Evolutionary conservation across 1,140 invertebrate genomes (phyloP).

Genomic region (Phymastichus coffea): DNA sequence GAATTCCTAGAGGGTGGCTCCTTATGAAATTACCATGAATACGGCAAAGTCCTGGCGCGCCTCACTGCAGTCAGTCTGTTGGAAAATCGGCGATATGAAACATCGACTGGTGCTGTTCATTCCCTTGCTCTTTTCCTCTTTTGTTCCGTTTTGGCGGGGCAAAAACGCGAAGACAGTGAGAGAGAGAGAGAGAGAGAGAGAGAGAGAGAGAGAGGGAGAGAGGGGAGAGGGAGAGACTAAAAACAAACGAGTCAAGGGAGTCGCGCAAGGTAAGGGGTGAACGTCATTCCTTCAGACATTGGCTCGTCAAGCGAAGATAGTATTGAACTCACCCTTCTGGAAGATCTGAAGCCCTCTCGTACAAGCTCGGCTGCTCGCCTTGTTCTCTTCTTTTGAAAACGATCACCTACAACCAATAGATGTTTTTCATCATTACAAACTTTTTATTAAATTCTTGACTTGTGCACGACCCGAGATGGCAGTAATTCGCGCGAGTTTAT

Average conservation of each 20-base stretch:
- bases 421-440: background rate
- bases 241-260: constrained; percentile 22
- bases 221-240: too few species aligned
- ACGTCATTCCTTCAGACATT: constrained; percentile 29
- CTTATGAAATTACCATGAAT: constrained; percentile 52
- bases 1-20: constrained; percentile 34
- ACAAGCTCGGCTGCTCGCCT: background rate
- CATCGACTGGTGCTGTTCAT: constrained; percentile 35
- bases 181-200: too few species aligned
- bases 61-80: constrained; percentile 43
- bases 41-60: constrained; percentile 40
- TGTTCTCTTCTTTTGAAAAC: background rate
- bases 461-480: too few species aligned
- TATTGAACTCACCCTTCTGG: constrained; percentile 41
- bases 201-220: too few species aligned
- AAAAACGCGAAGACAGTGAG: background rate
- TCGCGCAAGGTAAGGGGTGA: background rate
- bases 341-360: constrained; percentile 33
- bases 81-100: constrained; percentile 57
- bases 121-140: constrained; percentile 15
- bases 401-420: constrained; percentile 13
- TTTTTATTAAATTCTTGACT: too few species aligned
- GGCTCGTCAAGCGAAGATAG: constrained; percentile 34
- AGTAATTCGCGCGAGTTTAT: too few species aligned
- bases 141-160: background rate